Conservation (phyloP, 2,113 vertebrate species). For the Phylloscopus trochiloides region DNA sequence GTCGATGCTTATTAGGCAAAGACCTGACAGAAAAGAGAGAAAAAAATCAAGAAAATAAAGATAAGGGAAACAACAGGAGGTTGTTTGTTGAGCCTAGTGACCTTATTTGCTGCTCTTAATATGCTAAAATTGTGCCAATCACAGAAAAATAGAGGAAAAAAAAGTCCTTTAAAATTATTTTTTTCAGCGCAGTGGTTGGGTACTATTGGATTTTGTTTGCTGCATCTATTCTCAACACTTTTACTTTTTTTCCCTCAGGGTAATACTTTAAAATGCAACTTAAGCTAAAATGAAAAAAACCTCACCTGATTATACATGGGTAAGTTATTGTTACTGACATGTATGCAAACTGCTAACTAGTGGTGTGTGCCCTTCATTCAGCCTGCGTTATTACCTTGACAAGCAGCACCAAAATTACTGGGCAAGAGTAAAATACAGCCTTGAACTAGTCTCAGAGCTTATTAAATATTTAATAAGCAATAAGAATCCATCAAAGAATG, state of each 20-base stretch:
- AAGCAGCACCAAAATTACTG: slow-evolving; percentile 55
- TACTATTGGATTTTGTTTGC: neutral
- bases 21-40: neutral
- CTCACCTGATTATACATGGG: neutral
- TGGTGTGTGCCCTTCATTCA: slow-evolving; percentile 9
- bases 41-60: slow-evolving; percentile 24
- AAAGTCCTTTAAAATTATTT: slow-evolving; percentile 11
- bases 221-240: slow-evolving; percentile 8
- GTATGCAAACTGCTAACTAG: slow-evolving; percentile 62
- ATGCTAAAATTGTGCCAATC: slow-evolving; percentile 39
- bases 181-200: neutral
- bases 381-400: slow-evolving; percentile 55
- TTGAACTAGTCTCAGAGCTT: slow-evolving; percentile 54
- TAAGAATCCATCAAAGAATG: slow-evolving; percentile 67
- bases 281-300: slow-evolving; percentile 35
- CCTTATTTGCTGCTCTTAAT: slow-evolving; percentile 56
- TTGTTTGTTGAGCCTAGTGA: slow-evolving; percentile 45
- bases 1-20: slow-evolving; percentile 67
- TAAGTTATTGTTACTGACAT: slow-evolving; percentile 60
- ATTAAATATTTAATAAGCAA: slow-evolving; percentile 76
- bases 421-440: slow-evolving; percentile 58
- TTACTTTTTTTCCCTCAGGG: slow-evolving; percentile 1
- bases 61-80: slow-evolving; percentile 46
- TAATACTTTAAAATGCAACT: slow-evolving; percentile 55
- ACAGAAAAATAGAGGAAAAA: neutral